phyloP scores from a whole-genome alignment of 2,888 invertebrate genomes.

The Lithosia quadra region DNA sequence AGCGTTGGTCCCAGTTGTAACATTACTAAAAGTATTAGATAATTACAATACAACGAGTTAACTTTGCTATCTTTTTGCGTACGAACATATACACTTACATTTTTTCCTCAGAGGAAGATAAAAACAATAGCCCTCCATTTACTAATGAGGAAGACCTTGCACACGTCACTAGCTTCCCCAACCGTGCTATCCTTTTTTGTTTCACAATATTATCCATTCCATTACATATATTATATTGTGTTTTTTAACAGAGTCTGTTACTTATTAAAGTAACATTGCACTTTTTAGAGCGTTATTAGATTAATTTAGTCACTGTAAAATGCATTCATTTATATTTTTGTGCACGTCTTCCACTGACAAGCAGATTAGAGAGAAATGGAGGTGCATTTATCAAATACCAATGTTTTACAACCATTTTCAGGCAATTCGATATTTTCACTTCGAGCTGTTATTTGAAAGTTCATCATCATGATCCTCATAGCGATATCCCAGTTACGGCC shows the following conservation, averaged over 20 bases:
- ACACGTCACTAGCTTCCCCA: background rate
- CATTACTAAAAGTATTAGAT: background rate
- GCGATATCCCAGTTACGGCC: no score
- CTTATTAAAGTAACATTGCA: background rate
- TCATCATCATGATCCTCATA: no score
- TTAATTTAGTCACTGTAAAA: background rate
- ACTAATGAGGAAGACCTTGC: slow-evolving; percentile 4
- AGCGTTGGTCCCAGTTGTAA: background rate
- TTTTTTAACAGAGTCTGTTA: background rate
- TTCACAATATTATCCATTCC: background rate
- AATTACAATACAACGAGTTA: background rate
- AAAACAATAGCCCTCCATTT: background rate
- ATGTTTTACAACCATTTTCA: background rate
- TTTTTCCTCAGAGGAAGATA: background rate
- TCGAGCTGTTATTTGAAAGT: no score
- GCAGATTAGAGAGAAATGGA: background rate
- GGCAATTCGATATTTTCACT: background rate
- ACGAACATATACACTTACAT: background rate
- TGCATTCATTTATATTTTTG: background rate
- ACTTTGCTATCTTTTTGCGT: background rate
- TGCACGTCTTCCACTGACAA: background rate
- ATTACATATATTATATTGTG: background rate
- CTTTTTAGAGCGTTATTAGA: background rate
- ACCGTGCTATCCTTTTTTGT: background rate
- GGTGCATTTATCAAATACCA: background rate